Evolutionary conservation across 2,888 invertebrate species (phyloP).

Genomic region (Sarcophaga subvicina): DNA sequence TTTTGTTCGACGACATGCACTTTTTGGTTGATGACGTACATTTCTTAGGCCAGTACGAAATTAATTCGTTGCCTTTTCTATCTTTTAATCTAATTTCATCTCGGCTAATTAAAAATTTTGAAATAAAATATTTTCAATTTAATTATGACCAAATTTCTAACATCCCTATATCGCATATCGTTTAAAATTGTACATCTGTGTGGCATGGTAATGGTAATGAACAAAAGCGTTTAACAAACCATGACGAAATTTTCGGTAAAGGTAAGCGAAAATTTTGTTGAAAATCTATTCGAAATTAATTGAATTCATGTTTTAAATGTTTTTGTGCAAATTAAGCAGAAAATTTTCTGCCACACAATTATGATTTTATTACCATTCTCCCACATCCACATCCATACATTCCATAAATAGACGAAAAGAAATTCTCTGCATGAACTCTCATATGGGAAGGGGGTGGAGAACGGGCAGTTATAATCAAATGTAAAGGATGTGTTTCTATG

Average conservation of each 20-base stretch:
- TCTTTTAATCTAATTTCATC: no score
- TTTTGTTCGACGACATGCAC: no score
- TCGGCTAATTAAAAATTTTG: no score
- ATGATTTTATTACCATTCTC: background rate
- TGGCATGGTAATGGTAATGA: conserved; percentile 17
- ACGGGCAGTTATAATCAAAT: background rate
- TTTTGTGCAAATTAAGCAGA: conserved; percentile 67
- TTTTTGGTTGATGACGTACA: no score
- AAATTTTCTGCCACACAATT: conserved; percentile 52
- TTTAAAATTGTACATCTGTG: background rate
- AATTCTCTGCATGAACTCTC: no score
- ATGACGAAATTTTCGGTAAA: conserved; percentile 56
- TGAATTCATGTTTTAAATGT: conserved; percentile 59
- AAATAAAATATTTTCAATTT: no score
- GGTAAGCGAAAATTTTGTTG: conserved; percentile 60
- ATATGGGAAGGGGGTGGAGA: background rate
- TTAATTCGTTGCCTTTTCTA: no score
- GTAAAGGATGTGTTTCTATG: background rate
- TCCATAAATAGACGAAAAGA: no score
- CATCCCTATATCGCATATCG: background rate
- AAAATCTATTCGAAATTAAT: conserved; percentile 60
- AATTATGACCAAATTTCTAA: no score
- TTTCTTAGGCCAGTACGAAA: no score
- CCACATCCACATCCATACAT: no score
- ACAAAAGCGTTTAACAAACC: conserved; percentile 59